phyloP scores from a whole-genome alignment of 2,888 invertebrate genomes.

The Ophioninae sp. region DNA sequence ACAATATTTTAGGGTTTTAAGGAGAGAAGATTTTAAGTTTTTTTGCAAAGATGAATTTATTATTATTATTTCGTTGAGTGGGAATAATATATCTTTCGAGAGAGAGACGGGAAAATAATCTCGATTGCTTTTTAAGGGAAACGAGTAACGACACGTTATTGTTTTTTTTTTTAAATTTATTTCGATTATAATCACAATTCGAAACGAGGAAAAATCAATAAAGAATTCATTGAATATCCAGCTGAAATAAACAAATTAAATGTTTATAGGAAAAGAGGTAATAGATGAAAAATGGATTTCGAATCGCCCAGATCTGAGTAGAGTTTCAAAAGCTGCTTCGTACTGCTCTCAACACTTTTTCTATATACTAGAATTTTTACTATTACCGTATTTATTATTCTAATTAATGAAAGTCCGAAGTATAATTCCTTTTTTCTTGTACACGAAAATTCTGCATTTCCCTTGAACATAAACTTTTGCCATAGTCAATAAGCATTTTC shows the following conservation, averaged over 20 bases:
- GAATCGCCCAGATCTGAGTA: neutral
- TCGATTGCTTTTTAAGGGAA: neutral
- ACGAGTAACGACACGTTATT: neutral
- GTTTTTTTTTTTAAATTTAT: neutral
- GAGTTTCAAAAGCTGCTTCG: neutral
- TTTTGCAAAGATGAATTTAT: constrained; percentile 6
- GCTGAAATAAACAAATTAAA: neutral
- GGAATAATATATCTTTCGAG: neutral
- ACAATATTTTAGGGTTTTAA: too few relatives aligned
- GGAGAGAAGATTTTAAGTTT: neutral
- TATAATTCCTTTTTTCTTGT: neutral
- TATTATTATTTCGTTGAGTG: neutral
- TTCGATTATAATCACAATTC: neutral
- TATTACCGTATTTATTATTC: neutral
- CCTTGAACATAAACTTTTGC: neutral
- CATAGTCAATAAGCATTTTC: neutral
- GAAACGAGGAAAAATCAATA: neutral
- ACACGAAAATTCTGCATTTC: neutral
- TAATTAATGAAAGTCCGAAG: neutral
- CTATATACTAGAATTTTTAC: neutral
- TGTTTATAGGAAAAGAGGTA: neutral
- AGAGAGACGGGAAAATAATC: neutral
- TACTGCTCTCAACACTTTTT: neutral
- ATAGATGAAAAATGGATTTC: neutral
- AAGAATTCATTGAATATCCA: neutral